These are phyloP conservation scores for Thripadectes ignobilis DNA, from an alignment of 2,797 vertebrate genomes.

Conservation along the genomic window DNA sequence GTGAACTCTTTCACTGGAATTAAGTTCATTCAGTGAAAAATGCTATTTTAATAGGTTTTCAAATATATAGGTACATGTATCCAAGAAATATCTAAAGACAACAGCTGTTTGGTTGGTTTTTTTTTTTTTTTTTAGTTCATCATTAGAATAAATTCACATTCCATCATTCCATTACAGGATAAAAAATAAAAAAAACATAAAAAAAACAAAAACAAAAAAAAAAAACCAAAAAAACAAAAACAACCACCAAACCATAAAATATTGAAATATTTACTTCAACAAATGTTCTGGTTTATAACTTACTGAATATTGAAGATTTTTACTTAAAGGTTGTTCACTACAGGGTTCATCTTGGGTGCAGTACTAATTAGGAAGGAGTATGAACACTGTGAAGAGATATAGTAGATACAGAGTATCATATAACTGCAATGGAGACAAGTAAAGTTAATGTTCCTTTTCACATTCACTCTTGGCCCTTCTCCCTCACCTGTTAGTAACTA, in stretches of 20 bases:
- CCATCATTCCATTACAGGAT: background rate
- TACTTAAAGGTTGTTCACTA: background rate
- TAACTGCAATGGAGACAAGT: background rate
- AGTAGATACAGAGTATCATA: background rate
- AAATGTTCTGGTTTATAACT: background rate
- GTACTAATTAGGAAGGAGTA: background rate
- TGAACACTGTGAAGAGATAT: background rate
- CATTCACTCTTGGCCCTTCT: background rate
- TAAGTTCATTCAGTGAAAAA: background rate
- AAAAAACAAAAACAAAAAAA: background rate
- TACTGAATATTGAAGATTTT: background rate
- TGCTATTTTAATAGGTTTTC: background rate
- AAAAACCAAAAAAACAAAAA: background rate
- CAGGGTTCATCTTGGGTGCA: background rate
- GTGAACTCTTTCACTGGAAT: background rate
- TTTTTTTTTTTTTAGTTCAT: background rate
- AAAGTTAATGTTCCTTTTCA: background rate
- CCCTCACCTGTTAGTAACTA: background rate
- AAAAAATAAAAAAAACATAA: too few relatives aligned
- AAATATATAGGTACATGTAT: background rate
- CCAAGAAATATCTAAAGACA: background rate
- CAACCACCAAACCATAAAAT: background rate
- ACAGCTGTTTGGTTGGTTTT: background rate
- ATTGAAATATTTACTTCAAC: background rate
- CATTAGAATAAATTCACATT: background rate